Conservation (phyloP, 1,140 invertebrate species). For the Nasonia vitripennis region DNA sequence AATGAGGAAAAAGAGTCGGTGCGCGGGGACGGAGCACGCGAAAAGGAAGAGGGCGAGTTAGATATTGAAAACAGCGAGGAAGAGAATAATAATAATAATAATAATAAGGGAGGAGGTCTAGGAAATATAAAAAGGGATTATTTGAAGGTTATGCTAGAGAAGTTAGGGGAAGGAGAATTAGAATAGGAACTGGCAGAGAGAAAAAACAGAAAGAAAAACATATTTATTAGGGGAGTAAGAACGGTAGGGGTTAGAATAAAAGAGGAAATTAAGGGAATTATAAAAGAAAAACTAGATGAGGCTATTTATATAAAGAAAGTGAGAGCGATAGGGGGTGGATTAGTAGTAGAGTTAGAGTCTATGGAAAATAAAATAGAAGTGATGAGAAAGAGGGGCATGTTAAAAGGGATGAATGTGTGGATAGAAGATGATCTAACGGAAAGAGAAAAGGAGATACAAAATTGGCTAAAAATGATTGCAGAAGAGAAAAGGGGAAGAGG, state of each 20-base stretch:
- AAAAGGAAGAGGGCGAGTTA: neutral
- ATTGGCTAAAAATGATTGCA: too few species aligned
- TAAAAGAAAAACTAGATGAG: neutral
- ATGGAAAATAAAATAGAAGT: too few species aligned
- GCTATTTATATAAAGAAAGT: too few species aligned
- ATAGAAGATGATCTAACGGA: too few species aligned
- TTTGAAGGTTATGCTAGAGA: neutral
- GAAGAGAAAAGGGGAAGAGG: too few species aligned
- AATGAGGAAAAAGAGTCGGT: neutral
- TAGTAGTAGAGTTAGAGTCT: too few species aligned
- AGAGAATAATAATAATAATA: neutral
- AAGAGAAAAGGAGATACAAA: too few species aligned
- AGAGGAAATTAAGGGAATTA: neutral
- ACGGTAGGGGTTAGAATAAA: neutral
- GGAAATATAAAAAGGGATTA: neutral
- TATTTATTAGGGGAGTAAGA: neutral
- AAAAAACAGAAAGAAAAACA: conserved; percentile 2
- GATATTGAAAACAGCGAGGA: neutral
- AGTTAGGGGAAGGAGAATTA: neutral
- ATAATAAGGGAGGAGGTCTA: neutral
- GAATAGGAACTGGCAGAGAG: conserved; percentile 13
- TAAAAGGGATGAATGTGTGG: too few species aligned
- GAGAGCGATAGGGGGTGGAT: too few species aligned
- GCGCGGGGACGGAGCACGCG: too few species aligned
- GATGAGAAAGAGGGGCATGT: too few species aligned